phyloP scores from a whole-genome alignment of 2,113 vertebrate species.

The Colinus virginianus region DNA sequence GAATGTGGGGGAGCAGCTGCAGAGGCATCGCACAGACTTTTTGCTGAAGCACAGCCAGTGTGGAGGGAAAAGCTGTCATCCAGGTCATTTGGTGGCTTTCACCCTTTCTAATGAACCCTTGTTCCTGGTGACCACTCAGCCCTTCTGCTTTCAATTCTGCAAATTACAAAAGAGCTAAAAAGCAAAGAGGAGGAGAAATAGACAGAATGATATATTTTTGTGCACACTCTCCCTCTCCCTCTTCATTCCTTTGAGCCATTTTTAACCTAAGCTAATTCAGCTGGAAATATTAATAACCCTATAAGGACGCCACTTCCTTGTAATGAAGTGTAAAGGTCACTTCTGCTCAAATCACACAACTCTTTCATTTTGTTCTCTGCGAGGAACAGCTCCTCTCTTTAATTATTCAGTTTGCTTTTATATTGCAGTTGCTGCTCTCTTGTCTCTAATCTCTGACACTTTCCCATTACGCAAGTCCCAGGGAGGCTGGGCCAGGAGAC shows the following conservation, averaged over 20 bases:
- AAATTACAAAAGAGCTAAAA: neutral
- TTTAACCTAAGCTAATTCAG: constrained; percentile 68
- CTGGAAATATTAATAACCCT: constrained; percentile 61
- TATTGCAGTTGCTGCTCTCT: constrained; percentile 28
- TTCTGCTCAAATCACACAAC: constrained; percentile 63
- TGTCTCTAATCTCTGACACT: constrained; percentile 41
- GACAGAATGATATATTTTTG: constrained; percentile 55
- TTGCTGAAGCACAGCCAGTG: neutral
- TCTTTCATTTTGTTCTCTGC: constrained; percentile 59
- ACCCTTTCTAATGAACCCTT: neutral
- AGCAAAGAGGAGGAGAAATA: constrained; percentile 39
- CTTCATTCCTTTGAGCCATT: constrained; percentile 56
- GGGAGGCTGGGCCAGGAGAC: neutral
- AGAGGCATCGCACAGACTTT: neutral
- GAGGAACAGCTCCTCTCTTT: constrained; percentile 40
- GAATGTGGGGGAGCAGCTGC: neutral
- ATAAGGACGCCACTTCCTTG: constrained; percentile 44
- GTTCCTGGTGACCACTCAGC: neutral
- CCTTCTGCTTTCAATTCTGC: constrained; percentile 32
- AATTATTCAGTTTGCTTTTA: constrained; percentile 67
- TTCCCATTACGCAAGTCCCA: neutral
- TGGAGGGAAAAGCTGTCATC: neutral
- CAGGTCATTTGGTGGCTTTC: neutral
- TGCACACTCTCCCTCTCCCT: constrained; percentile 2
- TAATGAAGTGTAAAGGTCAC: constrained; percentile 72